A percentile compares a stretch with the other conserved stretches of the same genome.
phyloP scores from a whole-genome alignment of 1,140 invertebrate genomes.

The Hormaphis cornu region DNA sequence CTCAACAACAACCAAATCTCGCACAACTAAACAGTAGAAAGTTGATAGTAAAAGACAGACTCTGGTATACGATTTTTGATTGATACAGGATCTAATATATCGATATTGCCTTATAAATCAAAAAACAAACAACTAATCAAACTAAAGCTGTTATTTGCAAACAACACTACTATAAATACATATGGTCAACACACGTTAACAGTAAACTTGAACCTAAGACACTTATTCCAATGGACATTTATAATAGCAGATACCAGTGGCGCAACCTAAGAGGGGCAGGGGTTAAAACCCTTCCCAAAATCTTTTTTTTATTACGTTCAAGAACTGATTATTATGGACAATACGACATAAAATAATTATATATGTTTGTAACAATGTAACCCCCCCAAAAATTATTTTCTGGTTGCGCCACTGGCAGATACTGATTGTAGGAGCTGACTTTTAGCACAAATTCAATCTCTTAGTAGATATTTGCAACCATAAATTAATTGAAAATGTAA shows the following conservation, averaged over 20 bases:
- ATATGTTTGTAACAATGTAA: no score
- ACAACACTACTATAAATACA: not conserved
- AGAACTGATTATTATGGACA: no score
- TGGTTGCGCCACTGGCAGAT: no score
- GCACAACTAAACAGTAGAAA: no score
- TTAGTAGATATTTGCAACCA: not conserved
- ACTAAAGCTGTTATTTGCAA: not conserved
- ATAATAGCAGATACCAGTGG: not conserved
- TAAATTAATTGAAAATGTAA: no score
- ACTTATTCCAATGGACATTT: not conserved
- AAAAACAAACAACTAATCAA: not conserved
- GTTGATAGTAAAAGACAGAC: no score
- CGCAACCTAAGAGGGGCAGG: no score
- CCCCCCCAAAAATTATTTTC: no score
- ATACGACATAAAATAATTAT: no score
- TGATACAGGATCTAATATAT: not conserved
- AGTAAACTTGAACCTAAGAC: not conserved
- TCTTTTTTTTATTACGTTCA: no score
- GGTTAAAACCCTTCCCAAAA: no score
- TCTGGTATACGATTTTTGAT: not conserved
- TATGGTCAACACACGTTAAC: not conserved
- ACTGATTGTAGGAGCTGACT: not conserved
- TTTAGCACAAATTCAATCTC: not conserved
- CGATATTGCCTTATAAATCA: not conserved
- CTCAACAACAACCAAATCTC: no score